Base-by-base conservation (phyloP, 2,113 vertebrate species). In the Lasiurus borealis region DNA sequence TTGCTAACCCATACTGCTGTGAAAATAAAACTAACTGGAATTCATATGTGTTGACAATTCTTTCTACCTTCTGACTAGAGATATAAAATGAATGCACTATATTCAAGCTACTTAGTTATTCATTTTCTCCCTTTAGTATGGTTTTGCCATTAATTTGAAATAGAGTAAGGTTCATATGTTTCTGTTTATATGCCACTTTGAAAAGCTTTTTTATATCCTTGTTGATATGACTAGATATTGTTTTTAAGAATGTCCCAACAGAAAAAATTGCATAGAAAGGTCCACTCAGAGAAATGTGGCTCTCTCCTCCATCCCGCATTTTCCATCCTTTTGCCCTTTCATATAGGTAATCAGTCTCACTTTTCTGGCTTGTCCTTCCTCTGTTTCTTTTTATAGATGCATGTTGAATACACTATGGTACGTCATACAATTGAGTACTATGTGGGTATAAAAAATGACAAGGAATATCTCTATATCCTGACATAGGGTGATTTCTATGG, bases 91-190 rank as follows among this genome's bases (percentile, higher is more conserved):
- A 48, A n/a, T 69, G 44, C 5, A n/a, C 18, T 82, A 18, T 48
- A 90, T 54, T 85, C 34, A 87, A 64, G 15, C 84, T 85, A 62
- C 57, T 77, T 73, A 34, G 59, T 86, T 85, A 66, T 59, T 77
- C 6, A 48, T 57, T 85, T 88, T 95, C 50, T 73, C 40, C 36
- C 18, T 34, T 87, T 25, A 76, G 4, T 81, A 14, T 73, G 8
- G 12, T 34, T 75, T 75, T 93, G 14, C n/a, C 75, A 52, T 46
- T 59, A 81, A 85, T 88, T 31, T 88, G 66, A 81, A 85, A 52
- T 64, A 81, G 25, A 76, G 7, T 27, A 23, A 73, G 18, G 34
- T 54, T 87, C 18, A 29, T 31, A 52, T 54, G 5, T 46, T 85
- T 86, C 40, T 93, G 31, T 59, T 82, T 69, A 59, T 44, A 93